phyloP scores from a whole-genome alignment of 2,113 vertebrate genomes.

The Calidris pugnax region DNA sequence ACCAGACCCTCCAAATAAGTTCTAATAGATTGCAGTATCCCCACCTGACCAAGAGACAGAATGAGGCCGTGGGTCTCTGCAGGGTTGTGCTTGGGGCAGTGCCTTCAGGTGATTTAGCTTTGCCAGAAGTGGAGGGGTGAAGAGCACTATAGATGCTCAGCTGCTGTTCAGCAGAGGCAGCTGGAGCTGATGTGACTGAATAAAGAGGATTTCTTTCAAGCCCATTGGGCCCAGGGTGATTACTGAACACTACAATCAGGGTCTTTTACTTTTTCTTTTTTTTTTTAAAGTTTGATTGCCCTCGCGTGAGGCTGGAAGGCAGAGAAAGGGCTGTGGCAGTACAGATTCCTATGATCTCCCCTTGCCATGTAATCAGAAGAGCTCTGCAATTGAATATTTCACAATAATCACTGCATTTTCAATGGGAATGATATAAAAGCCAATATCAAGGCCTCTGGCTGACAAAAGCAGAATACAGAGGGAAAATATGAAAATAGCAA shows the following conservation, averaged over 20 bases:
- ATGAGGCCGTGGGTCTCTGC: not conserved
- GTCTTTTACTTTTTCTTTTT: not conserved
- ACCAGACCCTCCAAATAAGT: not conserved
- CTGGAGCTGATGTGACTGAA: slow-evolving; percentile 26
- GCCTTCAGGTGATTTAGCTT: not conserved
- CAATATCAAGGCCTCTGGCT: slow-evolving; percentile 71
- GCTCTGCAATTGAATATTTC: slow-evolving; percentile 63
- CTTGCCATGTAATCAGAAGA: slow-evolving; percentile 55
- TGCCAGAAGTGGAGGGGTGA: not conserved
- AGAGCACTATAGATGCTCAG: not conserved
- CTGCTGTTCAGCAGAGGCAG: slow-evolving; percentile 11
- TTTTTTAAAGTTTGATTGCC: slow-evolving; percentile 4
- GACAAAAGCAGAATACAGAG: slow-evolving; percentile 73
- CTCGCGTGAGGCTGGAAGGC: not conserved
- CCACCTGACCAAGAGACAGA: not conserved
- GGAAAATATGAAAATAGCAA: slow-evolving; percentile 73
- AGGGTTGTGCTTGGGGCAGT: not conserved
- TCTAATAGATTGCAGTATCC: not conserved
- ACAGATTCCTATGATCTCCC: slow-evolving; percentile 10
- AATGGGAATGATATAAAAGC: slow-evolving; percentile 65
- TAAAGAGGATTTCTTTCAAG: slow-evolving; percentile 56
- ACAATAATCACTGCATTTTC: slow-evolving; percentile 70
- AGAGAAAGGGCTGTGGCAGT: slow-evolving; percentile 35
- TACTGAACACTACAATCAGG: slow-evolving; percentile 54
- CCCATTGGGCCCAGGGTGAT: slow-evolving; percentile 26